phyloP scores from a whole-genome alignment of 2,113 vertebrate species.

The Mixornis gularis region DNA sequence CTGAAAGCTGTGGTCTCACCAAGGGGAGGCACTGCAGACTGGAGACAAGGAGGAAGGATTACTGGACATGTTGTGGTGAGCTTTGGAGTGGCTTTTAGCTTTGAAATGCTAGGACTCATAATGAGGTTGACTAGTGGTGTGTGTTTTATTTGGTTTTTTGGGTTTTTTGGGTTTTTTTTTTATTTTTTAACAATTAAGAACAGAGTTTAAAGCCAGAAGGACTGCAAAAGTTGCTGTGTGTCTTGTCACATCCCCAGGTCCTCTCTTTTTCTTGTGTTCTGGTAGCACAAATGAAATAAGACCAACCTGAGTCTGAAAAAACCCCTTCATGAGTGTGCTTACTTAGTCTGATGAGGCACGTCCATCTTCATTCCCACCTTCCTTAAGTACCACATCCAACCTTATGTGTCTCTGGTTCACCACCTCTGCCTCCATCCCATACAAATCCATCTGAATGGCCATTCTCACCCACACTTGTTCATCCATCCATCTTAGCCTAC shows the following conservation, averaged over 20 bases:
- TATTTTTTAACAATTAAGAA: background rate
- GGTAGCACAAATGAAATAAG: background rate
- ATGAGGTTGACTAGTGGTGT: rapidly evolving
- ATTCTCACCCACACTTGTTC: background rate
- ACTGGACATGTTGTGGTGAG: background rate
- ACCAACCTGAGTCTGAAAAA: background rate
- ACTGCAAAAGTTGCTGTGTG: background rate
- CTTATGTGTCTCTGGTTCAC: background rate
- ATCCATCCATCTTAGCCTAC: background rate
- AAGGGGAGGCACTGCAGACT: background rate
- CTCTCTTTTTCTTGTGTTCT: background rate
- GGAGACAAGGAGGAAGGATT: background rate
- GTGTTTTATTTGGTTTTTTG: background rate
- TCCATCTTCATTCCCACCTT: background rate
- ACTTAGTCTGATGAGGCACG: background rate
- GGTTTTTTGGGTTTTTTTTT: too few relatives aligned
- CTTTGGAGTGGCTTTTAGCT: background rate
- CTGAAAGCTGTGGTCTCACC: background rate
- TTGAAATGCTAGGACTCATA: background rate
- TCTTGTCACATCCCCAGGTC: background rate
- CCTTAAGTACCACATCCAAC: background rate
- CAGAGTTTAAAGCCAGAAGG: background rate
- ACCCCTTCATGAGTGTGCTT: background rate
- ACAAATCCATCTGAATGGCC: background rate
- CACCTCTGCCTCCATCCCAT: background rate